phyloP scores from a whole-genome alignment of 2,113 vertebrate genomes.

The Proterorhinus semilunaris region DNA sequence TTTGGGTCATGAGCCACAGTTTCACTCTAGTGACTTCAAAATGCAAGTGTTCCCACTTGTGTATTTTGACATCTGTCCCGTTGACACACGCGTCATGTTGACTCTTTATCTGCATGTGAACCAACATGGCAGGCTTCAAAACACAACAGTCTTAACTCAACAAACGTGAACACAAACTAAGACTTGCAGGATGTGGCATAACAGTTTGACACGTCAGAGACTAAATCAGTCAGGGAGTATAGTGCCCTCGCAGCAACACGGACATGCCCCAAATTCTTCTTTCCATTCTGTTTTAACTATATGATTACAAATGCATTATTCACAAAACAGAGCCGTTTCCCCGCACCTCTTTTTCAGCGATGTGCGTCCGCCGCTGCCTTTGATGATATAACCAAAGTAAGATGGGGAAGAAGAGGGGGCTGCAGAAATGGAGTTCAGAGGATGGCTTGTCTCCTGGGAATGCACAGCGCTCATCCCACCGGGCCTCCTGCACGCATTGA shows the following conservation, averaged over 20 bases:
- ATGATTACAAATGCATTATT: conserved; percentile 71
- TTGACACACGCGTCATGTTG: conserved; percentile 33
- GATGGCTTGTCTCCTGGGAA: conserved; percentile 57
- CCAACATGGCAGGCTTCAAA: conserved; percentile 44
- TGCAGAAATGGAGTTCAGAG: conserved; percentile 60
- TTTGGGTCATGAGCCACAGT: too few relatives aligned
- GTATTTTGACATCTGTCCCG: conserved; percentile 51
- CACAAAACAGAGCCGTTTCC: conserved; percentile 60
- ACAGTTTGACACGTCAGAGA: conserved; percentile 40
- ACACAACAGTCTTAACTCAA: conserved; percentile 36
- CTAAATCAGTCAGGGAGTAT: conserved; percentile 49
- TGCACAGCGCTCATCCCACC: conserved; percentile 47
- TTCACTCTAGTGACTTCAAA: background rate
- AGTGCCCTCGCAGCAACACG: conserved; percentile 39
- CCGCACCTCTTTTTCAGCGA: conserved; percentile 53
- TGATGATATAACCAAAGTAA: conserved; percentile 69
- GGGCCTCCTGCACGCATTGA: conserved; percentile 46
- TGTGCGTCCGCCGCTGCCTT: conserved; percentile 58
- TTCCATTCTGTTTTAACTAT: conserved; percentile 42
- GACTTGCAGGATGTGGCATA: conserved; percentile 52
- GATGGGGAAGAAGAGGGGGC: conserved; percentile 40
- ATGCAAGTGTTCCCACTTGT: conserved; percentile 6
- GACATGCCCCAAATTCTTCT: conserved; percentile 52
- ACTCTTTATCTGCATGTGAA: conserved; percentile 24
- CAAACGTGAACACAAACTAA: conserved; percentile 21